Evolutionary conservation across 2,797 vertebrate species (phyloP).

Genomic region (Cyclura pinguis): DNA sequence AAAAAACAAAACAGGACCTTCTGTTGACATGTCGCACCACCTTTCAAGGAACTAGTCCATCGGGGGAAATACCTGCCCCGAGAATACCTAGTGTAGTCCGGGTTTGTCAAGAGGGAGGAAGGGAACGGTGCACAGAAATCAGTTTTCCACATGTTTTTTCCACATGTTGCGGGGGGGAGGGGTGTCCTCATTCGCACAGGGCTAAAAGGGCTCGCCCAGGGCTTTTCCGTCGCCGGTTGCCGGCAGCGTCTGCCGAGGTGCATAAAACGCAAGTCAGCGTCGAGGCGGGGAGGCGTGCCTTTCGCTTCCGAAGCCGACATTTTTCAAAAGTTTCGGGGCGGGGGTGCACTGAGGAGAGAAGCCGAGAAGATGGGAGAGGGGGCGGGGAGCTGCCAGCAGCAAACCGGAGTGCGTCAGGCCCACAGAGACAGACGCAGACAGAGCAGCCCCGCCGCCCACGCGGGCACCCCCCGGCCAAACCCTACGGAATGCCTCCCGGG

Average conservation of each 20-base stretch:
- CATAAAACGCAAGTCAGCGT: conserved; percentile 62
- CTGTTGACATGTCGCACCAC: not conserved
- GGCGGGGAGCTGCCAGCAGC: conserved; percentile 1
- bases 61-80: not conserved
- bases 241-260: not conserved
- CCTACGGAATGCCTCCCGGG: not conserved
- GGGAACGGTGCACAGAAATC: not conserved
- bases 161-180: not conserved
- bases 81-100: too few relatives aligned
- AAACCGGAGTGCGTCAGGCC: conserved; percentile 31
- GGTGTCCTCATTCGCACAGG: fast-evolving
- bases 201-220: not conserved
- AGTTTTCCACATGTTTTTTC: not conserved
- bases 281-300: conserved; percentile 31
- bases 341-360: conserved; percentile 39
- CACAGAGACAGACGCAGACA: not conserved
- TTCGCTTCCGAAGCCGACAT: conserved; percentile 55
- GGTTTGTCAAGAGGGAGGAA: not conserved
- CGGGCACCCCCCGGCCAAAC: not conserved
- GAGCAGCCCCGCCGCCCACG: not conserved
- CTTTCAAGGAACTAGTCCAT: not conserved
- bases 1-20: not conserved
- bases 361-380: not conserved
- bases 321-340: conserved; percentile 73
- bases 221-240: not conserved